A percentile compares a stretch with the other conserved stretches of the same genome.
Conservation (phyloP, 2,113 vertebrate genomes). For the Cichladusa arquata region DNA sequence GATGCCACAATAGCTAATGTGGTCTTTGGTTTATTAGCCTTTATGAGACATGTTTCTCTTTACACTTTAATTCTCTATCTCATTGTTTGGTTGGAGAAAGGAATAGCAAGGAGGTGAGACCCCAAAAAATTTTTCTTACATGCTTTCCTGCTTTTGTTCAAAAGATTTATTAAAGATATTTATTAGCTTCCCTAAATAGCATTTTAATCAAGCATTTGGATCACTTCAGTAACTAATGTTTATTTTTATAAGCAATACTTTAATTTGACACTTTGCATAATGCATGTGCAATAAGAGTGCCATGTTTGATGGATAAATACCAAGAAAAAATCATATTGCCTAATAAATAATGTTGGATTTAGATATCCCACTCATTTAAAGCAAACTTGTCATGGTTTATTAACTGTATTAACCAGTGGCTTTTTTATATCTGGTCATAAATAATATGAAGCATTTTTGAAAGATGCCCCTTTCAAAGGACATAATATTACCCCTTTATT, state of each 20-base stretch:
- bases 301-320: constrained; percentile 79
- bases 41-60: background rate
- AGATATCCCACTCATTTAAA: constrained; percentile 73
- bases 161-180: constrained; percentile 42
- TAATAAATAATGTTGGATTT: constrained; percentile 81
- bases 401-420: constrained; percentile 71
- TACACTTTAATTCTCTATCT: background rate
- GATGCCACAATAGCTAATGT: background rate
- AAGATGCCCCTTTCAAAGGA: constrained; percentile 49
- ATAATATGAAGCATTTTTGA: constrained; percentile 63
- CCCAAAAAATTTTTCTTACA: background rate
- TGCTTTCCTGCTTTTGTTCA: background rate
- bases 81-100: constrained; percentile 5
- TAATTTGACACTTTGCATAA: constrained; percentile 81
- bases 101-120: background rate
- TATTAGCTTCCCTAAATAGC: constrained; percentile 59
- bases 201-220: constrained; percentile 66
- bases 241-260: constrained; percentile 79
- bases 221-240: constrained; percentile 74
- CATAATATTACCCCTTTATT: background rate
- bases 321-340: constrained; percentile 71
- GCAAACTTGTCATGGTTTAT: constrained; percentile 78
- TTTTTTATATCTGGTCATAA: constrained; percentile 72
- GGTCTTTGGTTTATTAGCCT: constrained; percentile 6
- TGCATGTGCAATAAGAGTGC: constrained; percentile 73